Percentiles rank a stretch among this genome's conserved stretches.
Evolutionary conservation across 2,113 vertebrate genomes (phyloP).

Genomic region (Ramphastos sulfuratus): DNA sequence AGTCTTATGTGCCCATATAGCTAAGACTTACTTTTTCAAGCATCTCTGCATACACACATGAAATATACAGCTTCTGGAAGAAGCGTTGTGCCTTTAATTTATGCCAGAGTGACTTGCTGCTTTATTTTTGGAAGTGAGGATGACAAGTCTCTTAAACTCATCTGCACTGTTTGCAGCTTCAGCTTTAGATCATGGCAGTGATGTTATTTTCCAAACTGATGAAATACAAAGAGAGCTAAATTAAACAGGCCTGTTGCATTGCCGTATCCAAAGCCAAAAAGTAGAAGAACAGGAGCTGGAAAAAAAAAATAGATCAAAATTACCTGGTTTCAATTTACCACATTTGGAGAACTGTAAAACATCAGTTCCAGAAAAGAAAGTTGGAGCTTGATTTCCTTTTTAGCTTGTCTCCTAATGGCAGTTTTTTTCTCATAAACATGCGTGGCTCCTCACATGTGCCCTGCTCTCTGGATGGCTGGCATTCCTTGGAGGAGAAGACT

Average conservation of each 20-base stretch:
- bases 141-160: neutral
- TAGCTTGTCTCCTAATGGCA: neutral
- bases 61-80: neutral
- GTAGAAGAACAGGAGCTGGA: neutral
- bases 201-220: neutral
- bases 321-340: neutral
- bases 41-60: neutral
- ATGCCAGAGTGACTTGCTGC: neutral
- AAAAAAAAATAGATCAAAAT: neutral
- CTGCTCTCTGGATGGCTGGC: neutral
- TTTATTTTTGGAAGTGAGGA: neutral
- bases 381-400: neutral
- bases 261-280: neutral
- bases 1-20: neutral
- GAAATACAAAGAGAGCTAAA: neutral
- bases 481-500: neutral
- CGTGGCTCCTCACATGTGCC: neutral
- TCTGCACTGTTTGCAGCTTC: neutral
- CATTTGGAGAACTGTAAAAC: neutral
- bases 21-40: neutral
- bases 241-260: neutral
- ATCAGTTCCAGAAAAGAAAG: neutral
- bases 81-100: neutral
- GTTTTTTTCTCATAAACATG: neutral
- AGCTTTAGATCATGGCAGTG: neutral